Evolutionary conservation across 2,797 vertebrate genomes (phyloP).

Genomic region (Premnoplex brunnescens): DNA sequence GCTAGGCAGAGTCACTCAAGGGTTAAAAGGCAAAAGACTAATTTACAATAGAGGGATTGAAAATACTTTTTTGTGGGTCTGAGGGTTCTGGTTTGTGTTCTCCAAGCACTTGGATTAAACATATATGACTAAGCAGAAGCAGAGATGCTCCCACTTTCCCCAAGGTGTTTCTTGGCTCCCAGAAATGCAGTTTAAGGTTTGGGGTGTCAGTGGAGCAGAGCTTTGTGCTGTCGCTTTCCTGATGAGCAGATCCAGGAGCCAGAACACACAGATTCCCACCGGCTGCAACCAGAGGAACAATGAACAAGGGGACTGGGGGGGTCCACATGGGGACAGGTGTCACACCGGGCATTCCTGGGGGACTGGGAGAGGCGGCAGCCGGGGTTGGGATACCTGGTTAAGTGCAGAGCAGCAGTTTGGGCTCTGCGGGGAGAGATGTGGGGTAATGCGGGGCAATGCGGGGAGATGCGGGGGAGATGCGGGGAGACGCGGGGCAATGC

Average conservation of each 20-base stretch:
- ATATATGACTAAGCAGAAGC: neutral
- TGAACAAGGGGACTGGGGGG: neutral
- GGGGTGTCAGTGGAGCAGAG: neutral
- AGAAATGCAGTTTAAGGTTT: neutral
- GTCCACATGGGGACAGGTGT: neutral
- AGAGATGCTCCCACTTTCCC: neutral
- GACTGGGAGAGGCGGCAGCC: accelerated
- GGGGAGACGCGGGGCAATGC: too few species aligned
- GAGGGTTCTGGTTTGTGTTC: neutral
- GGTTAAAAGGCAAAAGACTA: neutral
- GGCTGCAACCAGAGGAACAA: neutral
- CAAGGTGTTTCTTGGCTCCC: neutral
- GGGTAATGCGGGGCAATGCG: too few species aligned
- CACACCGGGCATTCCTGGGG: neutral
- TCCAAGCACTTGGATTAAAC: neutral
- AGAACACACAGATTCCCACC: neutral
- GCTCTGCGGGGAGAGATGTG: neutral
- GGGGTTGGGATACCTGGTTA: neutral
- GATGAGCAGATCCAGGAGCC: neutral
- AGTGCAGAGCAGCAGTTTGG: accelerated
- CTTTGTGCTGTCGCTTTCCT: neutral
- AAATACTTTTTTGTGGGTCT: neutral
- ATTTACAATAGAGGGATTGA: neutral
- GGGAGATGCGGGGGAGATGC: neutral
- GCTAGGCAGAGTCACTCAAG: neutral